A percentile compares a stretch with the other conserved stretches of the same genome.
phyloP scores from a whole-genome alignment of 2,797 vertebrate genomes.

The Myoxocephalus aenaeus region DNA sequence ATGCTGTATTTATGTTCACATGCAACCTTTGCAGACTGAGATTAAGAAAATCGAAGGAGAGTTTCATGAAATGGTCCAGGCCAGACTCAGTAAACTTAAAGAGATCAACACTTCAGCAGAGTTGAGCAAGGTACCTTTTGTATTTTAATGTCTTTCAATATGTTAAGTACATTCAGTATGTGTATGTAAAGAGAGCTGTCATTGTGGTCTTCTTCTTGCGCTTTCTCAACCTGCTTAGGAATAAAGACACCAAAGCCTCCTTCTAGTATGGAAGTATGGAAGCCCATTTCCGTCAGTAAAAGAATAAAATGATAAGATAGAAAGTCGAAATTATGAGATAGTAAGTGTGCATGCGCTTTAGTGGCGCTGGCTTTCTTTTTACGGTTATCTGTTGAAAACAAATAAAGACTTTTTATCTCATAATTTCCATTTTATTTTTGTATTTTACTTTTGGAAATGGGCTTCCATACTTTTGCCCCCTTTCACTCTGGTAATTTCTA shows the following conservation, averaged over 20 bases:
- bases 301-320: no score
- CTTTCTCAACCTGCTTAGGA: not conserved
- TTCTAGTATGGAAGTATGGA: not conserved
- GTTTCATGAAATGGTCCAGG: conserved; percentile 54
- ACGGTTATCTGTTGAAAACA: no score
- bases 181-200: not conserved
- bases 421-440: no score
- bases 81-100: conserved; percentile 47
- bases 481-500: not conserved
- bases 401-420: no score
- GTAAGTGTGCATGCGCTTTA: no score
- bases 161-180: not conserved
- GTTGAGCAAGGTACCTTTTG: conserved; percentile 47
- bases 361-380: no score
- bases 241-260: not conserved
- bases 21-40: conserved; percentile 43
- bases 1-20: not conserved
- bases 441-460: no score
- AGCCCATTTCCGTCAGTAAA: no score
- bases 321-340: no score
- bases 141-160: not conserved
- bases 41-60: conserved; percentile 49
- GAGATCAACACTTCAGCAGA: conserved; percentile 58
- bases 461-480: no score
- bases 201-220: not conserved